A percentile compares a stretch with the other conserved stretches of the same genome.
phyloP scores from a whole-genome alignment of 2,888 invertebrate species.

The Pristionchus fissidentatus region DNA sequence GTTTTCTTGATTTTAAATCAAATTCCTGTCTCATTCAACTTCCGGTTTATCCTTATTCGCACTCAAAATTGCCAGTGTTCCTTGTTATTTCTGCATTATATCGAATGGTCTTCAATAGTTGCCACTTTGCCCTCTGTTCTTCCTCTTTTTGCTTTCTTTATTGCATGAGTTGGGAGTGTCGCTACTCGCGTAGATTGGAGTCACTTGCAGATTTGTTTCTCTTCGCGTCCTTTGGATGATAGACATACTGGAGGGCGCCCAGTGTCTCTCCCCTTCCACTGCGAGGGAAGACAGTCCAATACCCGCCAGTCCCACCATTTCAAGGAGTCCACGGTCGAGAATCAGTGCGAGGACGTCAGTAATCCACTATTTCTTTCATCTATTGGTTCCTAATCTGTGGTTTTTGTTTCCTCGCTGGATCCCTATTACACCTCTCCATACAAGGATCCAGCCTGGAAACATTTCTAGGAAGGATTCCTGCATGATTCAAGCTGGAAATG shows the following conservation, averaged over 20 bases:
- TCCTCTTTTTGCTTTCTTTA: no score
- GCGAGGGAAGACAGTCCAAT: slow-evolving; percentile 28
- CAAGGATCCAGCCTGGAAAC: neutral
- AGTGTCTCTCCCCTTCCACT: slow-evolving; percentile 36
- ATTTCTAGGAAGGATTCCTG: neutral
- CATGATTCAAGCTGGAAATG: no score
- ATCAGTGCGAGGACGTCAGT: slow-evolving; percentile 13
- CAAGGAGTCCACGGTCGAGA: slow-evolving; percentile 22
- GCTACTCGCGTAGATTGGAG: neutral
- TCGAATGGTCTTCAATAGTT: no score
- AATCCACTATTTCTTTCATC: neutral
- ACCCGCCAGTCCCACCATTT: neutral
- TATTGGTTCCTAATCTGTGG: no score
- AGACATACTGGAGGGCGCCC: slow-evolving; percentile 38
- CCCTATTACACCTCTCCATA: neutral
- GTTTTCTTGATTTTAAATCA: no score
- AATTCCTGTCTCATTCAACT: no score
- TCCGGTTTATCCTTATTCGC: no score
- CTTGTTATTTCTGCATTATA: no score
- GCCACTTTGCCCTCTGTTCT: no score
- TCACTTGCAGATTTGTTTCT: neutral
- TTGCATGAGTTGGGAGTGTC: no score
- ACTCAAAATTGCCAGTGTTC: no score
- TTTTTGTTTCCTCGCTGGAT: neutral
- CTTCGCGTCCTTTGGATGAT: slow-evolving; percentile 18